Base-by-base conservation (phyloP, 2,113 vertebrate species). In the Chauna torquata region DNA sequence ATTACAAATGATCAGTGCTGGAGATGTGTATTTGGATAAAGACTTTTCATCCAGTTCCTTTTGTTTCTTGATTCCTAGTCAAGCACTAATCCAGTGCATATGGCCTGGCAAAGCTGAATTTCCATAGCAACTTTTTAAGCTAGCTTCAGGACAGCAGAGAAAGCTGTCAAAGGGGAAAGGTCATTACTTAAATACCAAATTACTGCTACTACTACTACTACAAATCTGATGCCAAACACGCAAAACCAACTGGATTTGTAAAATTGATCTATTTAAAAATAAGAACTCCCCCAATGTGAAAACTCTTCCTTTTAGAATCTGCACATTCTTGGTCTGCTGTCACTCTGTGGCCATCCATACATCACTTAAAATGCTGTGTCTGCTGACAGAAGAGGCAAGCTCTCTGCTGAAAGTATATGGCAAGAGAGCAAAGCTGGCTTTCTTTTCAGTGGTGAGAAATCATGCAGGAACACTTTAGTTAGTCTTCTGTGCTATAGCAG, bases 1-100 rank as follows among this genome's bases (percentile, higher is more conserved):
- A 91, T 94, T 92, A 32, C 86, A 45, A 88, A 72, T 25, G 82
- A 90, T 90, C 83, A 20, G 44, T 70, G 77, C 82, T 69, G 88
- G 95, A 97, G 92, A 95, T 95, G 92, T 58, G 69, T 85, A 78
- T 87, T 94, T 64, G 93, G 95, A 92, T 76, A 88, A 85, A 28
- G 90, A 65, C 89, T 96, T 89, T 87, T 94, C 71, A 76, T 44
- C 74, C 86, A 85, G 78, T 55, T 65, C 74, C 91, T 78, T 94
- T 96, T 94, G 91, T 91, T 96, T 86, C 89, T 77, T 42, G 71
- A 87, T 85, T 89, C 89, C 13, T 17, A 95, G 95, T 69, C 91
- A 66, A 90, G 40, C 52, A 52, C 52, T 92, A 96, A 94, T 76
- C 61, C 71, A 12, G 32, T 52, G 75, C 82, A 62, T 58, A 81